Conservation (phyloP, 1,140 invertebrate genomes). For the Drosophila parvula region DNA sequence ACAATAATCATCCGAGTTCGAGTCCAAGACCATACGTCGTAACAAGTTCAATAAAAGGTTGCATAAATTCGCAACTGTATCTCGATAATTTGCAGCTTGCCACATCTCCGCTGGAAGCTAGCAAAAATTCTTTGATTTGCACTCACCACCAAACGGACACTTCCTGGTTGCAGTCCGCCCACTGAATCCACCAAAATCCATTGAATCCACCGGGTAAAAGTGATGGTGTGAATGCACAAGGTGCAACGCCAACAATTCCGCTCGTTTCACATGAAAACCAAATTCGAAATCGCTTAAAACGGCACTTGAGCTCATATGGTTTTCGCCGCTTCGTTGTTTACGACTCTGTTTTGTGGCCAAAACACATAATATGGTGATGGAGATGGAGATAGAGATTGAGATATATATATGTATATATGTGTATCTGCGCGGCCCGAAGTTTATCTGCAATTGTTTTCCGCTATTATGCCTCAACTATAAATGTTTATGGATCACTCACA, state of each 20-base stretch:
- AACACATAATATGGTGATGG: conserved; percentile 28
- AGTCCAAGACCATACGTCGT: conserved; percentile 11
- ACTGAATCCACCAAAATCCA: conserved; percentile 3
- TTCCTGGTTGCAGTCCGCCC: conserved; percentile 37
- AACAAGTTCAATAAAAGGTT: conserved; percentile 66
- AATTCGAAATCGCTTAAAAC: conserved; percentile 53
- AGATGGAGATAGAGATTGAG: conserved; percentile 6
- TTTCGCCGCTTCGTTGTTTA: conserved; percentile 39
- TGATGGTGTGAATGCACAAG: conserved; percentile 46
- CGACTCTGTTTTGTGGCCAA: conserved; percentile 42
- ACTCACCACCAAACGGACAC: conserved; percentile 23
- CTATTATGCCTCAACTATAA: conserved; percentile 37
- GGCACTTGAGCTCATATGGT: conserved; percentile 35
- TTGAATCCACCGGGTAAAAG: conserved; percentile 15
- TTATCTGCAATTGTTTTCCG: conserved; percentile 59
- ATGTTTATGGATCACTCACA: conserved; percentile 47
- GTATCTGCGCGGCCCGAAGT: conserved; percentile 14
- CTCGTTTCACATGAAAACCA: conserved; percentile 43
- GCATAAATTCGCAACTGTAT: conserved; percentile 47
- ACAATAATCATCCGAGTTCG: conserved; percentile 29
- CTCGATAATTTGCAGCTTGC: conserved; percentile 45
- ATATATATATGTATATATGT: neutral
- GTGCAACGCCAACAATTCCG: conserved; percentile 42
- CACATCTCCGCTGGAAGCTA: conserved; percentile 29
- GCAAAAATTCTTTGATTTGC: conserved; percentile 39